Conservation (phyloP, 1,140 invertebrate species). For the Popillia japonica region DNA sequence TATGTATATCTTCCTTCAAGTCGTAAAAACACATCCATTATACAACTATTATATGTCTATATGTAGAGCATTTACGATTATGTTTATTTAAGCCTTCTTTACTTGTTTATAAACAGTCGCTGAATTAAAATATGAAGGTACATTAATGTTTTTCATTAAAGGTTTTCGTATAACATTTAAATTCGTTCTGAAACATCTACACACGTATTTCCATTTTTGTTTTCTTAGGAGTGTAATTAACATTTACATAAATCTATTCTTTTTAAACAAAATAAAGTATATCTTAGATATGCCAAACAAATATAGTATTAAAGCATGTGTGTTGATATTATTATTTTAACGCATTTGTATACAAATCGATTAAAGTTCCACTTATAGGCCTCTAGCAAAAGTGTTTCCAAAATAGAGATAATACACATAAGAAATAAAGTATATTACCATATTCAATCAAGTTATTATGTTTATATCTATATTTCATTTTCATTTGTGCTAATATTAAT, state of each 20-base stretch:
- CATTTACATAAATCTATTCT: conserved; percentile 8
- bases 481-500: neutral
- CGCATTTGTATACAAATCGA: neutral
- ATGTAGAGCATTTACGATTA: neutral
- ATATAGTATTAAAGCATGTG: neutral
- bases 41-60: neutral
- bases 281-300: neutral
- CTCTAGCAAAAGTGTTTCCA: neutral
- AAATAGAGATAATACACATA: neutral
- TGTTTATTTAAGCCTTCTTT: neutral
- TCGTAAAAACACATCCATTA: neutral
- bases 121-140: neutral
- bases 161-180: conserved; percentile 28
- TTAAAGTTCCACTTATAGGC: conserved; percentile 3
- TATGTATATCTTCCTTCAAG: neutral
- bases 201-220: neutral
- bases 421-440: neutral
- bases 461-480: neutral
- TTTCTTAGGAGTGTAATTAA: neutral
- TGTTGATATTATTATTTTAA: neutral
- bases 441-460: neutral
- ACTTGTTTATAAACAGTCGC: neutral
- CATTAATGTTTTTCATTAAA: neutral
- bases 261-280: conserved; percentile 6
- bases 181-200: conserved; percentile 25